Conservation (phyloP, 2,797 vertebrate species). For the Clamator glandarius region DNA sequence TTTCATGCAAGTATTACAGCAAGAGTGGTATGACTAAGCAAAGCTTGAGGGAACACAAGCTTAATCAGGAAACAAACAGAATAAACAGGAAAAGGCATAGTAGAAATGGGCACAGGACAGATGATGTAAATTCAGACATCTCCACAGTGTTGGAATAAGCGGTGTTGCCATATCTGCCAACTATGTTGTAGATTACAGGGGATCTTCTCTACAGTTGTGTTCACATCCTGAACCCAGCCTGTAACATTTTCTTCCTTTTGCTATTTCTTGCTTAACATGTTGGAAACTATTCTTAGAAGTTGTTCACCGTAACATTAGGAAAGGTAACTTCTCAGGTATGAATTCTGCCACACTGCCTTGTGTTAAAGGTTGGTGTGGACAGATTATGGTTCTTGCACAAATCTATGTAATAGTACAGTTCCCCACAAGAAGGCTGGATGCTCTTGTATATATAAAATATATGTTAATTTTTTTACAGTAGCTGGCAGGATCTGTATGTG, state of each 20-base stretch:
- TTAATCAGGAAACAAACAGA: neutral
- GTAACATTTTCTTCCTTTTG: neutral
- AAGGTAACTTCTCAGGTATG: neutral
- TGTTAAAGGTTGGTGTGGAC: neutral
- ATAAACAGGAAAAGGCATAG: neutral
- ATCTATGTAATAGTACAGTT: neutral
- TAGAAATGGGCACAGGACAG: neutral
- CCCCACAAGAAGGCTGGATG: neutral
- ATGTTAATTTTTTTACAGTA: neutral
- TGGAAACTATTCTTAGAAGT: neutral
- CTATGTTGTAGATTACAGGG: neutral
- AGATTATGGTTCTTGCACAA: neutral
- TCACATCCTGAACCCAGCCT: neutral
- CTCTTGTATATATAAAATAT: neutral
- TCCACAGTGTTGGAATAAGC: neutral
- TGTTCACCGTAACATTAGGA: neutral
- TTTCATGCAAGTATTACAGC: neutral
- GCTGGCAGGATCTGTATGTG: neutral
- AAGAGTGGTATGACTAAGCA: neutral
- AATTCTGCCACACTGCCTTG: neutral
- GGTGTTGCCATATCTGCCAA: neutral
- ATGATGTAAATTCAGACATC: neutral
- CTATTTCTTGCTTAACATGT: neutral
- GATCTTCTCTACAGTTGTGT: neutral
- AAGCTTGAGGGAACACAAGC: neutral